These are phyloP conservation scores for Archivesica marissinica DNA, from an alignment of 1,140 invertebrate species.

Conservation along the genomic window DNA sequence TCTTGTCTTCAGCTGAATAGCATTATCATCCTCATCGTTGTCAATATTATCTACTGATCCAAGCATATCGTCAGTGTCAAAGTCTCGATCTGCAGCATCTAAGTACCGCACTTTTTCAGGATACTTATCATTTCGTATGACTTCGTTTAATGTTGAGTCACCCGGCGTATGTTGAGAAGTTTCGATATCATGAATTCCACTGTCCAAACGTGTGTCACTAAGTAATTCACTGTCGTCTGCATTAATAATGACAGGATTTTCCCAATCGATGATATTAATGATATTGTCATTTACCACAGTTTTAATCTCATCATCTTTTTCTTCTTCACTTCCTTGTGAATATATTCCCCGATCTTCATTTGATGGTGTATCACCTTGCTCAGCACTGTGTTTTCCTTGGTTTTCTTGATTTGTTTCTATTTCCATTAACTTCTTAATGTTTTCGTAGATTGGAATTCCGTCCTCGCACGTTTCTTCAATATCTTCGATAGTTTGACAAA, in stretches of 20 bases:
- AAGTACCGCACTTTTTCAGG: background rate
- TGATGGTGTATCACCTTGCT: background rate
- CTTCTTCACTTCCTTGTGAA: too few species aligned
- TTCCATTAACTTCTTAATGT: constrained; percentile 48
- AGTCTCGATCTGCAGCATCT: background rate
- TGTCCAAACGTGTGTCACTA: too few species aligned
- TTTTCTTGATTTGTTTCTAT: constrained; percentile 32
- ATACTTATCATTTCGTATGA: background rate
- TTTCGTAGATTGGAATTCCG: constrained; percentile 45
- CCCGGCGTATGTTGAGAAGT: too few species aligned
- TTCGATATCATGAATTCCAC: too few species aligned
- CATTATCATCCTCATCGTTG: background rate
- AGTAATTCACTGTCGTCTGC: background rate
- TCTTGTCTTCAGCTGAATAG: background rate
- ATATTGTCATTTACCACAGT: too few species aligned
- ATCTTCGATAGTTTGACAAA: background rate
- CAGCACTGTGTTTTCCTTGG: background rate
- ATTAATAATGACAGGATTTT: too few species aligned
- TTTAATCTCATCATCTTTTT: too few species aligned
- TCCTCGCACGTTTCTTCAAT: constrained; percentile 7
- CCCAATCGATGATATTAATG: too few species aligned
- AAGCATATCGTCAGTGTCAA: background rate
- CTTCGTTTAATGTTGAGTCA: too few species aligned
- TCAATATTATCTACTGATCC: background rate
- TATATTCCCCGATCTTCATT: too few species aligned